phyloP scores from a whole-genome alignment of 2,113 vertebrate genomes.

The Tachysurus vachellii region DNA sequence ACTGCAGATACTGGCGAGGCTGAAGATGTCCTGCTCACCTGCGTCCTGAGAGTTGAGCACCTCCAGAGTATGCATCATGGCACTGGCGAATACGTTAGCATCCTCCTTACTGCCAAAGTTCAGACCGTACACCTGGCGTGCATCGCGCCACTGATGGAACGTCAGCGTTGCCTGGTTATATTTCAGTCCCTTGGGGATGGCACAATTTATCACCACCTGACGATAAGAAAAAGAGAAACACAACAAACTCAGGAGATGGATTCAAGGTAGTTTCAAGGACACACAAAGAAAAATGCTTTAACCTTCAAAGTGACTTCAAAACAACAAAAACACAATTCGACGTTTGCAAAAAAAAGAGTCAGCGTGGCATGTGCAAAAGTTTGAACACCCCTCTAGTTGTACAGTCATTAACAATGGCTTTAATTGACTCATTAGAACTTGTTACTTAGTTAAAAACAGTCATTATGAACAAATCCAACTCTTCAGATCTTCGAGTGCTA shows the following conservation, averaged over 20 bases:
- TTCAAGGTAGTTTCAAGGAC: no score
- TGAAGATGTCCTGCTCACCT: conserved; percentile 69
- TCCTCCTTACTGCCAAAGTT: conserved; percentile 99
- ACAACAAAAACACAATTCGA: no score
- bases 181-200: conserved; percentile 98
- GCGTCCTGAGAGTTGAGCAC: conserved; percentile 97
- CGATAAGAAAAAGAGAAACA: conserved; percentile 11
- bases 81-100: conserved; percentile 98
- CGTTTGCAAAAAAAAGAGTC: background rate
- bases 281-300: background rate
- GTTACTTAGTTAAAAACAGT: background rate
- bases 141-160: conserved; percentile 98
- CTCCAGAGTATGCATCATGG: conserved; percentile 99
- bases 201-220: conserved; percentile 99
- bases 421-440: background rate
- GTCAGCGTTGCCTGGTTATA: conserved; percentile 99
- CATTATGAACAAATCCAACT: background rate
- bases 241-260: background rate
- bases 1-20: background rate
- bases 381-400: background rate
- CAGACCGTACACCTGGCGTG: conserved; percentile 94
- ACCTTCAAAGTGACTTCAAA: background rate
- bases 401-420: background rate
- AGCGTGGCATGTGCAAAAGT: background rate
- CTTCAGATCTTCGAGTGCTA: background rate